A percentile compares a stretch with the other conserved stretches of the same genome.
phyloP scores from a whole-genome alignment of 2,888 invertebrate species.

The Brachypterus glaber region DNA sequence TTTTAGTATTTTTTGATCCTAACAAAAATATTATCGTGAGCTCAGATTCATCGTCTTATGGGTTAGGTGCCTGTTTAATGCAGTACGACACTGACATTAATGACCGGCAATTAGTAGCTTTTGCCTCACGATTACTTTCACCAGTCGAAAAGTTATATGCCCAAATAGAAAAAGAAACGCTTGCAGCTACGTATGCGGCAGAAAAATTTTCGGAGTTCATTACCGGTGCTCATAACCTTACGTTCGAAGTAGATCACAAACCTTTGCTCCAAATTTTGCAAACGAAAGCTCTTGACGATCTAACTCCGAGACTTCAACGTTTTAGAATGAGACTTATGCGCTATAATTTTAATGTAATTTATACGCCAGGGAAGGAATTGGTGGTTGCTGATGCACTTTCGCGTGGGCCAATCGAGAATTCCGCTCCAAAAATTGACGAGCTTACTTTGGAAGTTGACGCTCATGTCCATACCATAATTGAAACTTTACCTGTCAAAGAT shows the following conservation, averaged over 20 bases:
- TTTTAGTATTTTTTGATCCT: slow-evolving; percentile 6
- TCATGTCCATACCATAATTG: too few species aligned
- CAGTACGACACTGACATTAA: slow-evolving; percentile 2
- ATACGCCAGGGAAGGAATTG: slow-evolving; percentile 9
- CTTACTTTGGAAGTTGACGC: slow-evolving; percentile 1
- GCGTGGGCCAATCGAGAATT: not conserved
- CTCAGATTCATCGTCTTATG: slow-evolving; percentile 10
- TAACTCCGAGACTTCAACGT: slow-evolving; percentile 9
- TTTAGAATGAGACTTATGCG: slow-evolving; percentile 11
- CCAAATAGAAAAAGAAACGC: slow-evolving; percentile 11
- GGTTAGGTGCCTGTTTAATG: slow-evolving; percentile 10
- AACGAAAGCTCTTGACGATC: slow-evolving; percentile 13
- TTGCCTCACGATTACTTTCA: slow-evolving; percentile 10
- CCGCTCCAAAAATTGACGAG: slow-evolving; percentile 3
- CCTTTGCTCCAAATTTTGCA: slow-evolving; percentile 12
- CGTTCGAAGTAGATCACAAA: slow-evolving; percentile 11
- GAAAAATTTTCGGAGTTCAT: slow-evolving; percentile 10
- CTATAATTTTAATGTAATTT: not conserved
- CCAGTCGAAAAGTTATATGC: too few species aligned
- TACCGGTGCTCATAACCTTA: slow-evolving; percentile 12
- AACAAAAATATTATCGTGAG: slow-evolving; percentile 2
- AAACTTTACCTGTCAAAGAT: slow-evolving; percentile 1
- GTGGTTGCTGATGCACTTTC: slow-evolving; percentile 9
- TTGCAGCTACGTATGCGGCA: slow-evolving; percentile 9
- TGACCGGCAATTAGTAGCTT: slow-evolving; percentile 11